Conservation (phyloP, 2,888 invertebrate species). For the Halictus quadricinctus region DNA sequence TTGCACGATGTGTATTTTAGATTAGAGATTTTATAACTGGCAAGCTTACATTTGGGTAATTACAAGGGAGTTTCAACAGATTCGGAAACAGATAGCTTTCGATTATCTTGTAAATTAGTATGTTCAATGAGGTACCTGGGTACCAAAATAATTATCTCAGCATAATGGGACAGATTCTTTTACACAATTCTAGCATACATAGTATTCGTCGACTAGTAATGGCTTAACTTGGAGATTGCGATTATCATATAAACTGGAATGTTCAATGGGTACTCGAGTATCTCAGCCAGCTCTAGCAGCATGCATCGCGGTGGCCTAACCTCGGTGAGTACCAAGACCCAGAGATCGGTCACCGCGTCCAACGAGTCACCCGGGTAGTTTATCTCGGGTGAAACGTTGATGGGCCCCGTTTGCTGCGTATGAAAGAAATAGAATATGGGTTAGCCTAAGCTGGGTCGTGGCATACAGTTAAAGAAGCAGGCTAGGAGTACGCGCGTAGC, state of each 20-base stretch:
- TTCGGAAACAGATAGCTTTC: not conserved
- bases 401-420: not conserved
- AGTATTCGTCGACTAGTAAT: not conserved
- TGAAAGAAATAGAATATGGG: slow-evolving; percentile 31
- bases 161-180: no score
- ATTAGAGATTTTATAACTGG: not conserved
- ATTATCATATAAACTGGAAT: not conserved
- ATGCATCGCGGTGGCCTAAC: not conserved
- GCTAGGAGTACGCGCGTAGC: slow-evolving; percentile 31
- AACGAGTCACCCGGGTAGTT: no score
- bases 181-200: not conserved
- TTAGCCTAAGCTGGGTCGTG: slow-evolving; percentile 39
- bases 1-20: not conserved
- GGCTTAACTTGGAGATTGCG: not conserved
- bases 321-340: no score
- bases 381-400: not conserved
- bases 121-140: not conserved
- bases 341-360: not conserved
- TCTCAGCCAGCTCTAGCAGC: not conserved
- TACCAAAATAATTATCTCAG: not conserved
- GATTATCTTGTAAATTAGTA: not conserved
- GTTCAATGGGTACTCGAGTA: not conserved
- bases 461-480: slow-evolving; percentile 36
- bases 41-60: not conserved
- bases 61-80: not conserved